A percentile compares a stretch with the other conserved stretches of the same genome.
Evolutionary conservation across 2,797 vertebrate species (phyloP).

Genomic region (Halcyon chelicuti): DNA sequence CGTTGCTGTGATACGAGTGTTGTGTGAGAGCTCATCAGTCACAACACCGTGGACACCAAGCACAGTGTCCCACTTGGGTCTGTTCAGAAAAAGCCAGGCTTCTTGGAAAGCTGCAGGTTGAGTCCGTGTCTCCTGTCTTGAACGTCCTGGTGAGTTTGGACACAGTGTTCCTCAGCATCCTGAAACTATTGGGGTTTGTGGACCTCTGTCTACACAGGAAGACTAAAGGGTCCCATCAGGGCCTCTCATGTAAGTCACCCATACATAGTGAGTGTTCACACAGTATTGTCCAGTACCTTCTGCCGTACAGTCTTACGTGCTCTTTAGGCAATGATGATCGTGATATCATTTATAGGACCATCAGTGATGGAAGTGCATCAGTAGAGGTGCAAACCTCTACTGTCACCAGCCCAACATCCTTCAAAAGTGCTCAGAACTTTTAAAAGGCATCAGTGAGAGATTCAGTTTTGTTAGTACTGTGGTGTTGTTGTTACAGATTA

Average conservation of each 20-base stretch:
- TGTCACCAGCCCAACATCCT: not conserved
- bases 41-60: not conserved
- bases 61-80: not conserved
- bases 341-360: not conserved
- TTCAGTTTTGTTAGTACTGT: not conserved
- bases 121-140: not conserved
- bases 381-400: not conserved
- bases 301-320: not conserved
- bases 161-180: not conserved
- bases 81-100: not conserved
- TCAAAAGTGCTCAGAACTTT: not conserved
- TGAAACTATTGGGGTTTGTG: not conserved
- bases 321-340: not conserved
- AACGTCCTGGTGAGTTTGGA: not conserved
- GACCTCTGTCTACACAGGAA: not conserved
- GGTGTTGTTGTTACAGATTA: conserved; percentile 17
- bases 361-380: not conserved
- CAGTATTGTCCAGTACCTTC: not conserved
- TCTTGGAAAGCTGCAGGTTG: not conserved
- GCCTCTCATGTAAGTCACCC: not conserved
- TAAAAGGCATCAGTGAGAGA: not conserved
- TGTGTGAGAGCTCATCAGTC: not conserved
- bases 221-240: not conserved
- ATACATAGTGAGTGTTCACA: not conserved
- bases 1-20: not conserved